These are phyloP conservation scores for Calypte anna DNA, from an alignment of 2,113 vertebrate species.

Conservation along the genomic window DNA sequence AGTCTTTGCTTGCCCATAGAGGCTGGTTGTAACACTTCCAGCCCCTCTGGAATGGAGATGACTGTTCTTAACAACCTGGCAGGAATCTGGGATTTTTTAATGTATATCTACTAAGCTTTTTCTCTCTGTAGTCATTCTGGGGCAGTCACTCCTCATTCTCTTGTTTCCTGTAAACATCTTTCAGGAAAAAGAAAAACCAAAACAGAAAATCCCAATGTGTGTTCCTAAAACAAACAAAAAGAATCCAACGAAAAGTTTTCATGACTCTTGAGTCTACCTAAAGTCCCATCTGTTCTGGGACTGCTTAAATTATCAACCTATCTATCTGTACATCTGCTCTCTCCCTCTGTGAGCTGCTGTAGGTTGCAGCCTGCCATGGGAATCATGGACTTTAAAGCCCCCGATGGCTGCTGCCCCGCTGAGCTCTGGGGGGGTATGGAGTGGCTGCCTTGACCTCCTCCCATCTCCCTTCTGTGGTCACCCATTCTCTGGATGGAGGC, in stretches of 20 bases:
- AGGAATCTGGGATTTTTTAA: background rate
- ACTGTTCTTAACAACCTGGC: background rate
- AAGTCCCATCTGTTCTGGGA: background rate
- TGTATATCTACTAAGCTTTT: background rate
- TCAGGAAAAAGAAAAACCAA: background rate
- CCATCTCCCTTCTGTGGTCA: background rate
- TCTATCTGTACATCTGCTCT: too few species aligned
- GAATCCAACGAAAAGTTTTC: background rate
- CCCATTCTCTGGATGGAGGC: background rate
- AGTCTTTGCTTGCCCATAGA: background rate
- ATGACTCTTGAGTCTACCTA: background rate
- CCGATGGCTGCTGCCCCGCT: background rate
- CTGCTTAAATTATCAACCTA: too few species aligned
- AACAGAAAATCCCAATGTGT: fast-evolving
- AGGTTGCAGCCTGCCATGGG: background rate
- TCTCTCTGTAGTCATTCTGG: background rate
- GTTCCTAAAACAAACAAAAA: background rate
- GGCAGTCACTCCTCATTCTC: background rate
- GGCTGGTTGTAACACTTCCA: background rate
- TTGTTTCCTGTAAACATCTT: background rate
- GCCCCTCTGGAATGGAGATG: fast-evolving
- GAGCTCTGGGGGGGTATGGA: background rate
- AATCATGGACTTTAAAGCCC: background rate
- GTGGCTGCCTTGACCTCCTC: background rate
- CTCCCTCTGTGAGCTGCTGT: background rate